These are phyloP conservation scores for Rhagologus leucostigma DNA, from an alignment of 2,113 vertebrate genomes.

Conservation along the genomic window DNA sequence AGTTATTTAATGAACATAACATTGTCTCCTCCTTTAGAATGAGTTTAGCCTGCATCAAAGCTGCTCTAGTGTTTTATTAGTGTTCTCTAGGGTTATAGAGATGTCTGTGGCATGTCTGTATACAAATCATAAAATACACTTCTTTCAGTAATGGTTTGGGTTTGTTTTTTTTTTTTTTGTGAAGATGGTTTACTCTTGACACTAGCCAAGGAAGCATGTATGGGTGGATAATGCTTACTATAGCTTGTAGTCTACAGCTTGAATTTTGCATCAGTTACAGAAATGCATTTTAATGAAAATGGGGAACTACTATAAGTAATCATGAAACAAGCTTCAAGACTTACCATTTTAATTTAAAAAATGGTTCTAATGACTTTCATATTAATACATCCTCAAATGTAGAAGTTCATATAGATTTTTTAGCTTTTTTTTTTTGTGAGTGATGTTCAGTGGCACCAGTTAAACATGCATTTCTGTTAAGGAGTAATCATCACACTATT, in stretches of 20 bases:
- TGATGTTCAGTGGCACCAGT: conserved; percentile 54
- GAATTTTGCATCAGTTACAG: conserved; percentile 40
- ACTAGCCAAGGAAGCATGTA: conserved; percentile 22
- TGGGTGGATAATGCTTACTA: background rate
- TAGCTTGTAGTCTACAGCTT: conserved; percentile 26
- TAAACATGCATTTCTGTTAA: background rate
- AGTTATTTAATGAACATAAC: conserved; percentile 16
- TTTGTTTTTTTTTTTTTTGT: background rate
- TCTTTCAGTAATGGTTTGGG: conserved; percentile 1
- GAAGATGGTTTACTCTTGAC: background rate
- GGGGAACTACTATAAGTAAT: background rate
- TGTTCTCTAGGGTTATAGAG: conserved; percentile 53
- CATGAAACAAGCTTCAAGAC: conserved; percentile 24
- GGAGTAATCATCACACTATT: background rate
- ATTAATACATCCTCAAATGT: conserved; percentile 53
- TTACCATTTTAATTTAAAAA: conserved; percentile 1
- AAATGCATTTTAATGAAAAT: conserved; percentile 55
- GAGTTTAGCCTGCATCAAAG: conserved; percentile 20
- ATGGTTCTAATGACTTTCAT: conserved; percentile 1
- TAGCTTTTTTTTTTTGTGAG: background rate
- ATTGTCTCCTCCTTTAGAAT: conserved; percentile 9
- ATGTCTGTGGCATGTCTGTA: conserved; percentile 54
- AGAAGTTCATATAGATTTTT: conserved; percentile 32
- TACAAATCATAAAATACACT: conserved; percentile 32
- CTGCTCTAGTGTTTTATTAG: conserved; percentile 40